Evolutionary conservation across 2,797 vertebrate genomes (phyloP), one percentile per base, ranked within the genome.

Genomic region (Eulemur rubriventer): DNA sequence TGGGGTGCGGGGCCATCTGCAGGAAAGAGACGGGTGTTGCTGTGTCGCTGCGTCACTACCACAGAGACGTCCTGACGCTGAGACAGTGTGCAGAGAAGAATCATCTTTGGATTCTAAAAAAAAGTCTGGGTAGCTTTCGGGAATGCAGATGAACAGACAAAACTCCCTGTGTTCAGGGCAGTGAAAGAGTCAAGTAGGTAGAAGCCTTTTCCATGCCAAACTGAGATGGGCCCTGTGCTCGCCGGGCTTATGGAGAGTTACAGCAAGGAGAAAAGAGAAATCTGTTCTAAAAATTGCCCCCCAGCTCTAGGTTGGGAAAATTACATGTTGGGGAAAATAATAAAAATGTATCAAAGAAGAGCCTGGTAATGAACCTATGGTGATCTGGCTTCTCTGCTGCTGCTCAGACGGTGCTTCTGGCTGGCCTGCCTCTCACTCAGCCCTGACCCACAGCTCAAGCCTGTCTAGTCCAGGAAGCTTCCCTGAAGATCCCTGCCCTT

Each of bases 221-320:
- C 17, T 1, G 4, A 16, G 70, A 1, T 12, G 7, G 26, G 55
- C 41, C 43, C 46, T 26, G 28, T 8, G 30, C 22, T 17, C 33
- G 0, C 26, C 16, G 0, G 28, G 50, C 0, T 17, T 2, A 0
- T 3, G 61, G 28, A 41, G 7, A 9, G 22, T 14, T 10, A 50
- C 1, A 43, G 28, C 26, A 3, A 7, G 48, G 33, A 35, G 52
- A 33, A 20, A 1, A 55, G 33, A 35, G 61, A 33, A 20, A 1
- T 18, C 7, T 7, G 0, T 28, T 14, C 3, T 63, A 33, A 17
- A 73, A 20, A 1, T 7, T 16, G 80, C 12, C 18, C 12, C 50
- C 41, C 6, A 1, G 6, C 55, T 83, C 63, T 38, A n/a, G 22
- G 28, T 33, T 59, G 57, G 28, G 22, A 20, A 43, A 3, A 18